Percentiles rank a stretch among this genome's conserved stretches.
These are phyloP conservation scores for Hyla sarda DNA, from an alignment of 2,113 vertebrate species.

Conservation along the genomic window DNA sequence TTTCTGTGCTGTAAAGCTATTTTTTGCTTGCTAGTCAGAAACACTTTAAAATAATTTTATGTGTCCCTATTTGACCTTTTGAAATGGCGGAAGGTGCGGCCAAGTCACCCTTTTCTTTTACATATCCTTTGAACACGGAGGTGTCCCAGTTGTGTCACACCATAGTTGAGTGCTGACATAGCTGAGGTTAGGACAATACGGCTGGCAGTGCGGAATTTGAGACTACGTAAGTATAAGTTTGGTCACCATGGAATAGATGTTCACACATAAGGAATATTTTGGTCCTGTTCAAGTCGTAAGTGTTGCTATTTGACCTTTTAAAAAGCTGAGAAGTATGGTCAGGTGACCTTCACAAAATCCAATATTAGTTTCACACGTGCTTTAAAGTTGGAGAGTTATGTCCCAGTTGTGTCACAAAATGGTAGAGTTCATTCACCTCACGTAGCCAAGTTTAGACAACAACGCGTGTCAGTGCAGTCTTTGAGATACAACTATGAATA, in stretches of 20 bases:
- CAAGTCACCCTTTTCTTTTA: background rate
- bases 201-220: background rate
- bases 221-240: background rate
- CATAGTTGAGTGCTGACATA: background rate
- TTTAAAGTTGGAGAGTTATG: background rate
- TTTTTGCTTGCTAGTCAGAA: background rate
- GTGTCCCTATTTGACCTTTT: background rate
- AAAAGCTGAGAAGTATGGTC: background rate
- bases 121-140: background rate
- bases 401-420: slow-evolving; percentile 5
- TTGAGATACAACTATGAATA: background rate
- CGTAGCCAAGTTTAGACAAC: background rate
- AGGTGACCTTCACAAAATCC: background rate
- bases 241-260: background rate
- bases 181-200: background rate
- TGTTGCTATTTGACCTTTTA: background rate
- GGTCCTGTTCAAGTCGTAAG: background rate
- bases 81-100: background rate
- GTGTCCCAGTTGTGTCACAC: background rate
- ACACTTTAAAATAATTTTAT: no score
- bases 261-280: background rate
- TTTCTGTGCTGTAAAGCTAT: background rate
- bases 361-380: background rate
- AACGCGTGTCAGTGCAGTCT: background rate
- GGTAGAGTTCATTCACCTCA: background rate